Evolutionary conservation across 2,797 vertebrate species (phyloP).

Genomic region (Spizella passerina): DNA sequence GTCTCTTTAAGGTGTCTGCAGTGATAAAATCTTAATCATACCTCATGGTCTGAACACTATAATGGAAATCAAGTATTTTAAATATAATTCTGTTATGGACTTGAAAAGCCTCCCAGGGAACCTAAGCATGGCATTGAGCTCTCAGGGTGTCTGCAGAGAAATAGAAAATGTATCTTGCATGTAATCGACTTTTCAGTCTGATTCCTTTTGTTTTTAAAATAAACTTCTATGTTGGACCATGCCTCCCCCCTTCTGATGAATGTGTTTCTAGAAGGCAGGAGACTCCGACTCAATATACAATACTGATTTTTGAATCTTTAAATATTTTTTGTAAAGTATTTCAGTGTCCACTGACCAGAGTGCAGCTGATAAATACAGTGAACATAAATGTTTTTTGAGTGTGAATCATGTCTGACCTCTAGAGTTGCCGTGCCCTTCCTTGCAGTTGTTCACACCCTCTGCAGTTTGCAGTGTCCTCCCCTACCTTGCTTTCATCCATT

Average conservation of each 20-base stretch:
- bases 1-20: not conserved
- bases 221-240: not conserved
- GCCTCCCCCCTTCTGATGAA: not conserved
- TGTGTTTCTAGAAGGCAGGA: not conserved
- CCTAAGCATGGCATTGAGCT: not conserved
- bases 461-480: not conserved
- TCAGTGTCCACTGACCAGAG: not conserved
- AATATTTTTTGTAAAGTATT: not conserved
- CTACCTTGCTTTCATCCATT: not conserved
- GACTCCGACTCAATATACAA: not conserved
- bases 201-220: not conserved
- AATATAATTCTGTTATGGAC: not conserved
- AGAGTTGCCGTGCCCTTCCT: not conserved
- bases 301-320: not conserved
- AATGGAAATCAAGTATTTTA: slow-evolving; percentile 30
- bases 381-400: not conserved
- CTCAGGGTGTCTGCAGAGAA: not conserved
- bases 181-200: not conserved
- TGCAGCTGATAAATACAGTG: not conserved
- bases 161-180: not conserved
- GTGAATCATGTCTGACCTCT: not conserved
- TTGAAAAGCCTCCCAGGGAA: not conserved
- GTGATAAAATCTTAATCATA: not conserved
- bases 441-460: not conserved
- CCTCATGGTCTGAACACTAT: not conserved